Percentiles rank a stretch among this genome's conserved stretches.
Evolutionary conservation across 53 echinoderm and acorn worm genomes (phyloP).

Genomic region (Pentamera pediparva): DNA sequence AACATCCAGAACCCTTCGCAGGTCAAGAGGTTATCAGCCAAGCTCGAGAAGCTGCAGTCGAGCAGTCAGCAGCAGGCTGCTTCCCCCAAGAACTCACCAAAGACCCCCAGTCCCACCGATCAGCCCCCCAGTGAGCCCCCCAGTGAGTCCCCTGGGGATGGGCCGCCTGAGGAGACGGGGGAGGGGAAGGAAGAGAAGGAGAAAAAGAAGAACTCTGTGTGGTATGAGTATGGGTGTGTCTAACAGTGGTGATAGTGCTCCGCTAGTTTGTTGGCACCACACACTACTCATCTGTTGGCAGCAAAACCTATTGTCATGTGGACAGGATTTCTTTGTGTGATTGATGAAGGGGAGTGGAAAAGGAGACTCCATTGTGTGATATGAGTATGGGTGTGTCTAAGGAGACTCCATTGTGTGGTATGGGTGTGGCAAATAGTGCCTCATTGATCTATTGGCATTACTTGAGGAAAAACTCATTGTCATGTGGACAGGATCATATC

Average conservation of each 20-base stretch:
- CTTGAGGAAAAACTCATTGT: no score
- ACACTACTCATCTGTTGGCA: no score
- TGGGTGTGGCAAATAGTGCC: no score
- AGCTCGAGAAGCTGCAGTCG: conserved; percentile 16
- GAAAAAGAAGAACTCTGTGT: conserved; percentile 87
- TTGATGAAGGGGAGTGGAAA: conserved; percentile 29
- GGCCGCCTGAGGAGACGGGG: conserved; percentile 12
- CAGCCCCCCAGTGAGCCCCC: background rate
- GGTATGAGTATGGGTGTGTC: conserved; percentile 99
- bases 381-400: conserved; percentile 99
- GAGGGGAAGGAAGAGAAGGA: conserved; percentile 28
- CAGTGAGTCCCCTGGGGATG: background rate
- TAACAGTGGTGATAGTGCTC: no score
- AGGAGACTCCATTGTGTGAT: conserved; percentile 88
- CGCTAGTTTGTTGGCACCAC: no score
- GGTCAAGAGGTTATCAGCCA: conserved; percentile 23
- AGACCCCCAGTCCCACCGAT: conserved; percentile 19
- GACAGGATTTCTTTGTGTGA: no score
- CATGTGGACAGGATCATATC: no score
- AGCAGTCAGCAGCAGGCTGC: background rate
- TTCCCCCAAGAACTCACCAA: conserved; percentile 1
- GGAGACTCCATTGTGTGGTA: no score
- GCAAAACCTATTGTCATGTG: no score
- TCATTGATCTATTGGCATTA: no score
- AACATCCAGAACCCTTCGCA: conserved; percentile 20